Base-by-base conservation (phyloP, 2,797 vertebrate genomes). In the Ctenopoma multispine region DNA sequence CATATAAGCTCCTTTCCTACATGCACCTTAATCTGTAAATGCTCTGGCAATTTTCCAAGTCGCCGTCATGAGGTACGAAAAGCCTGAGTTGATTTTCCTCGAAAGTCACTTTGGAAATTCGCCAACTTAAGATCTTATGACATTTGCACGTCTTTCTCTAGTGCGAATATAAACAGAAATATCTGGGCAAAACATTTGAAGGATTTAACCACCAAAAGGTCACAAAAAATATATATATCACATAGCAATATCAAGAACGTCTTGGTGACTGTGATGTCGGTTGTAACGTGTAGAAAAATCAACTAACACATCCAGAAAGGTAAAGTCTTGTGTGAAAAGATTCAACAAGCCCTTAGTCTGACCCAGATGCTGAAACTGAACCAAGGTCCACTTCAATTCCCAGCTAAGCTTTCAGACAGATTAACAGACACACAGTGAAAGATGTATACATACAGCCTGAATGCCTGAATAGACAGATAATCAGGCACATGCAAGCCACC, bases 11-110 rank as follows among this genome's bases (percentile, higher is more conserved):
- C 43, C 48, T 79, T 70, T 62, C 49, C 53, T 47, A 59, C 24
- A 44, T 56, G 67, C 67, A 66, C 69, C 64, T 73, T 79, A 78
- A 88, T 88, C 84, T 75, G 59, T 51, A 72, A 81, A 87, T 61
- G 55, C 77, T 72, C 48, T 76, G 63, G 68, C 69, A 79, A 20
- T 38, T 69, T 77, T 77, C 79, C 69, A 77, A 18, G 49, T 58
- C 63, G 59, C 72, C 5, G 1, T 74, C 68, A 74, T 14, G 34
- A 70, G 47, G 63, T 38, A 59, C 49, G 36, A 75, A 69, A 59
- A 57, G 38, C 54, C 34, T 0, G 2, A 72, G 64, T 38, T 0
- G 2, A 68, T 75, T 73, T 74, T 65, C 58, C 31, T 53, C 61
- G 40, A 75, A 72, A 86, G 54, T 61, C 48, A 13, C 58, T 76